Base-by-base conservation (phyloP, 2,113 vertebrate species). In the Camelus dromedarius region DNA sequence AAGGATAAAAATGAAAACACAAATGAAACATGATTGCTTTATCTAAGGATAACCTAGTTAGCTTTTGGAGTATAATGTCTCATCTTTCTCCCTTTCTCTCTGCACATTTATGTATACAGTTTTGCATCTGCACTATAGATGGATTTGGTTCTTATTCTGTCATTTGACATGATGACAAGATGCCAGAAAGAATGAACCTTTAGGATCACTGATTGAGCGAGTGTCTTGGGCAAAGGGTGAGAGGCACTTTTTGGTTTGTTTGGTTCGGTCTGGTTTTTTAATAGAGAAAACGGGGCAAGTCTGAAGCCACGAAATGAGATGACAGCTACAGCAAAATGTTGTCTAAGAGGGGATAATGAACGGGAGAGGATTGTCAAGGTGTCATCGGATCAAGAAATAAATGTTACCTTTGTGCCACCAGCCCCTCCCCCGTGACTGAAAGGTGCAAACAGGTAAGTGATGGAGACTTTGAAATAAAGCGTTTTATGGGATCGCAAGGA, bases 61-160 rank as follows among this genome's bases (percentile, higher is more conserved):
- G 38, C 38, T 16, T 66, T n/a, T 89, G 42, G 18, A 70, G 2
- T n/a, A 80, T 67, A 92, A 1, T 77, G 22, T 50, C 9, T 2
- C 1, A 14, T 58, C 12, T 35, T 22, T 20, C 8, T 69, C 26
- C 30, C 11, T 38, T 2, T 50, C 10, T 87, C 30, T 9, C 38
- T 30, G 9, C 4, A 16, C 0, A 16, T 1, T 3, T 18, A 19
- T 18, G 1, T 50, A 38, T 2, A 58, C 3, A 75, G 24, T 62
- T 91, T 30, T 72, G 35, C 66, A 14, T 0, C 5, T 38, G 5
- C 2, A 3, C 7, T 20, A 19, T 3, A 64, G 46, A 64, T 28
- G 50, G 15, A 19, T 30, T 20, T 52, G 13, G 15, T 15, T 81
- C 6, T 11, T 50, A 3, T 8, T 42, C 30, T 10, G 54, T 22